These are phyloP conservation scores for Patella pellucida DNA, from an alignment of 2,888 invertebrate species.

Conservation along the genomic window DNA sequence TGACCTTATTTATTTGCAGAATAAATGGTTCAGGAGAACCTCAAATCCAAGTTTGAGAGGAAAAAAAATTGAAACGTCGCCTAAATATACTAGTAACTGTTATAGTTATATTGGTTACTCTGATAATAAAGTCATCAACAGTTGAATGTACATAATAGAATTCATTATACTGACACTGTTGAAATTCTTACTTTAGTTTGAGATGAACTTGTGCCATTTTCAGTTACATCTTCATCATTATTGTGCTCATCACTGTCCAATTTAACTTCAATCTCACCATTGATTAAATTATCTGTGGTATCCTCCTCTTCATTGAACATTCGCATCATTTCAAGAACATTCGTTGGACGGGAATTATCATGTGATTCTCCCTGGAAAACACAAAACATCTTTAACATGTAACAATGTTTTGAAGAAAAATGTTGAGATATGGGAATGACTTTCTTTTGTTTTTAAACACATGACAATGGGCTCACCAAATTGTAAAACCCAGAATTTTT, in stretches of 20 bases:
- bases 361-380: conserved; percentile 36
- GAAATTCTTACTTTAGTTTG: neutral
- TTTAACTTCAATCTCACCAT: neutral
- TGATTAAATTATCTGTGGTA: conserved; percentile 10
- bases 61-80: no score
- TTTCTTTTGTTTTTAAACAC: no score
- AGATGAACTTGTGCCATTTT: conserved; percentile 5
- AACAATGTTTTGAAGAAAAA: neutral
- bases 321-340: conserved; percentile 64
- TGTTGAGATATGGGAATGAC: neutral
- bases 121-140: no score
- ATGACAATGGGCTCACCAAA: no score
- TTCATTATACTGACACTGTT: no score
- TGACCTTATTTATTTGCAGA: no score
- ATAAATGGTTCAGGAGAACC: no score
- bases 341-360: conserved; percentile 41
- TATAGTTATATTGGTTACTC: no score
- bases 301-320: conserved; percentile 50
- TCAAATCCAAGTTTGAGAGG: no score
- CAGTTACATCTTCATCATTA: neutral
- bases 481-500: no score
- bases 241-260: neutral
- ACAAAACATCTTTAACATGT: neutral
- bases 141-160: no score
- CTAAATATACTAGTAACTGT: no score